phyloP scores from a whole-genome alignment of 2,113 vertebrate genomes.

The Syngnathus typhle region DNA sequence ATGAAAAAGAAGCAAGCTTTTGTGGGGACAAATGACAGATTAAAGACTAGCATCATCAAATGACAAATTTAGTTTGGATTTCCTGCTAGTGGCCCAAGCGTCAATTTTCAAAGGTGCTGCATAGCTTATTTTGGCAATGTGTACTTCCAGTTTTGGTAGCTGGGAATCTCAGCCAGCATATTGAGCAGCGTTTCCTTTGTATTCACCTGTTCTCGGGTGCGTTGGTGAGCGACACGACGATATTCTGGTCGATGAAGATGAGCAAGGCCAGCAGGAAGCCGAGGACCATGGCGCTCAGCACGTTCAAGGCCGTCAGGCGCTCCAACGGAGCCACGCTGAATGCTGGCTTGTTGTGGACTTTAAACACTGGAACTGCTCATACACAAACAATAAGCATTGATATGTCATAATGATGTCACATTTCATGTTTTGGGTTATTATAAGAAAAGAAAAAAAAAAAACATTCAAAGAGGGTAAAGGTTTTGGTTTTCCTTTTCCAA shows the following conservation, averaged over 20 bases:
- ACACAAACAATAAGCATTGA: not conserved
- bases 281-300: constrained; percentile 87
- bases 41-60: too few relatives aligned
- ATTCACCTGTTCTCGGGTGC: constrained; percentile 91
- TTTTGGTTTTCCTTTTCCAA: not conserved
- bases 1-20: too few relatives aligned
- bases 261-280: constrained; percentile 94
- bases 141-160: too few relatives aligned
- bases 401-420: too few relatives aligned
- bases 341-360: constrained; percentile 79
- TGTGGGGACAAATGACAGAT: too few relatives aligned
- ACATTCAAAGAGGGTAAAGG: not conserved
- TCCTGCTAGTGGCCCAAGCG: too few relatives aligned
- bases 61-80: not conserved
- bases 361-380: constrained; percentile 85
- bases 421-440: not conserved
- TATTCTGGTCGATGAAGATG: constrained; percentile 99
- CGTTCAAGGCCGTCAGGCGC: constrained; percentile 77
- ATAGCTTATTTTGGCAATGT: not conserved
- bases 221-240: constrained; percentile 87
- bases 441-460: too few relatives aligned
- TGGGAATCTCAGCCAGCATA: too few relatives aligned
- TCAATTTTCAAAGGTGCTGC: not conserved
- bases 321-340: constrained; percentile 82
- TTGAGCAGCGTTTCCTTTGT: not conserved